Evolutionary conservation across 92 coral and sea anemone species (phyloP).

Genomic region (Meandrina meandrites): DNA sequence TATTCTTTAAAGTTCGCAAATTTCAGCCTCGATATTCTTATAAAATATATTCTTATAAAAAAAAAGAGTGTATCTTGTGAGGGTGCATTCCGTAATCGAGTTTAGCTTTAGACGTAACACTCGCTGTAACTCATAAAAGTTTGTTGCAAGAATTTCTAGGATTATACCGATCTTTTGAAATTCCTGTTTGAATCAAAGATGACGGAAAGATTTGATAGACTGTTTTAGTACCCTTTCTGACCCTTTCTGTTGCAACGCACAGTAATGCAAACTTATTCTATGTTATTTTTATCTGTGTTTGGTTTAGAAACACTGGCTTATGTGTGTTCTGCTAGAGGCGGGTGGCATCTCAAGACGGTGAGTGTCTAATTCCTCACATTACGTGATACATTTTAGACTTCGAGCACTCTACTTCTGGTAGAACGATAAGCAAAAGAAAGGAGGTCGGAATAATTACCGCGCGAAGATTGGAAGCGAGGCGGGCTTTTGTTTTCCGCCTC

Average conservation of each 20-base stretch:
- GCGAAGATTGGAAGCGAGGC: neutral
- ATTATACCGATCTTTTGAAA: too few species aligned
- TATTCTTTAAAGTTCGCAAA: too few species aligned
- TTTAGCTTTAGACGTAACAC: neutral
- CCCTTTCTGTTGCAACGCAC: too few species aligned
- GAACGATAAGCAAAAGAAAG: neutral
- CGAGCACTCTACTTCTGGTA: neutral
- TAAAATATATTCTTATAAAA: too few species aligned
- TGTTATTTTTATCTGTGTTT: neutral
- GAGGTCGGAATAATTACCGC: too few species aligned
- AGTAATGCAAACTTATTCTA: too few species aligned
- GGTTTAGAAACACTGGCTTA: slow-evolving; percentile 84
- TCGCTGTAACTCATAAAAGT: neutral
- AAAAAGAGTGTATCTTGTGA: too few species aligned
- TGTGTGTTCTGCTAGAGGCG: slow-evolving; percentile 91
- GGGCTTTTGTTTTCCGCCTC: neutral
- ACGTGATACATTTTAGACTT: neutral
- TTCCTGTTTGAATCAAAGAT: neutral
- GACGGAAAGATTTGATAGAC: neutral
- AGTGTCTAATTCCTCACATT: neutral
- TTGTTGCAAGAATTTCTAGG: neutral
- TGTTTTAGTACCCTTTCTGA: too few species aligned
- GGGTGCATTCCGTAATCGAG: neutral
- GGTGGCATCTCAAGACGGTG: slow-evolving; percentile 91
- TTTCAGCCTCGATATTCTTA: too few species aligned